These are phyloP conservation scores for Calidris pygmaea DNA, from an alignment of 2,113 vertebrate species.

Conservation along the genomic window DNA sequence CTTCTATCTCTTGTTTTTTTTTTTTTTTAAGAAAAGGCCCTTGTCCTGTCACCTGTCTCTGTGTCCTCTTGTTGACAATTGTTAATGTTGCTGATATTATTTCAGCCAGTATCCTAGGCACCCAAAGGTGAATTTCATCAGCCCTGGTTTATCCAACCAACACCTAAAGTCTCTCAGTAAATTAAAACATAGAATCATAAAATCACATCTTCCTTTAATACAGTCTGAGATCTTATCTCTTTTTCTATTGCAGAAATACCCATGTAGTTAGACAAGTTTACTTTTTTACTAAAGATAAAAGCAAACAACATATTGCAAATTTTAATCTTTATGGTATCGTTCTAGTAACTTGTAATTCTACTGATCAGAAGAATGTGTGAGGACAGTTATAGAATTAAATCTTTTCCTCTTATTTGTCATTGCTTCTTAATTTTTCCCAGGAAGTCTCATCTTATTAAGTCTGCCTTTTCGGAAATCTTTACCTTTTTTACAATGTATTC, in stretches of 20 bases:
- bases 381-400: not conserved
- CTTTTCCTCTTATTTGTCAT: not conserved
- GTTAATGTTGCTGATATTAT: not conserved
- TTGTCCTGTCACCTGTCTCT: not conserved
- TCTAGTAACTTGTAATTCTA: not conserved
- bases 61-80: not conserved
- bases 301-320: not conserved
- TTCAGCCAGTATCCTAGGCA: not conserved
- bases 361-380: not conserved
- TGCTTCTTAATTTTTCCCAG: not conserved
- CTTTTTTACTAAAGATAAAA: not conserved
- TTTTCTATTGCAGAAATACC: not conserved
- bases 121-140: not conserved
- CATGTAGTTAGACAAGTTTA: not conserved
- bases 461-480: not conserved
- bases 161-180: not conserved
- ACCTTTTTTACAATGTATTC: not conserved
- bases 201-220: not conserved
- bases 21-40: not conserved
- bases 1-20: not conserved
- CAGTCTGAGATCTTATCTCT: not conserved
- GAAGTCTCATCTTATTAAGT: not conserved
- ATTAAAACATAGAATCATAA: not conserved
- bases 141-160: not conserved
- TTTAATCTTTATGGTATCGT: not conserved